Percentiles rank a stretch among this genome's conserved stretches.
phyloP scores from a whole-genome alignment of 2,113 vertebrate species.

The Uria aalge region DNA sequence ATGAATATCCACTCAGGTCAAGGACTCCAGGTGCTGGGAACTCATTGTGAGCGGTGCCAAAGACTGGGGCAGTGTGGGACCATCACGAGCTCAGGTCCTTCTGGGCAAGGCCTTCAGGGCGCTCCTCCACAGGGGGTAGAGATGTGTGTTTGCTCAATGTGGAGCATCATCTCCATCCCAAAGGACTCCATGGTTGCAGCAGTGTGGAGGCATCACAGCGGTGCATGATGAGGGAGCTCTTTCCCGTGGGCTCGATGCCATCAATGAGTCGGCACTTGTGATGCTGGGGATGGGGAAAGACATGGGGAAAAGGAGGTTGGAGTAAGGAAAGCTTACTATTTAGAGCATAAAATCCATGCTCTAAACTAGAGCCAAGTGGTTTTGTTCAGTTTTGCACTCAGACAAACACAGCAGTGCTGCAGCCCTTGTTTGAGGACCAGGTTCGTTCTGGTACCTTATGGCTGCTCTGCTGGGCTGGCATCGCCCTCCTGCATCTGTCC shows the following conservation, averaged over 20 bases:
- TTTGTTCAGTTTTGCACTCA: background rate
- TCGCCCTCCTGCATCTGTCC: background rate
- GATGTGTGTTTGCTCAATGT: rapidly evolving
- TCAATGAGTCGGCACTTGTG: background rate
- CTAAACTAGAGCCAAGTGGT: background rate
- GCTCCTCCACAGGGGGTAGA: rapidly evolving
- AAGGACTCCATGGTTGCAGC: background rate
- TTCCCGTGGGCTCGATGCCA: rapidly evolving
- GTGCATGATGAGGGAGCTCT: background rate
- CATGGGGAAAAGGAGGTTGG: background rate
- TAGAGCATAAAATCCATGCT: background rate
- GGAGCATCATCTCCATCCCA: background rate
- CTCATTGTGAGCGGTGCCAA: rapidly evolving
- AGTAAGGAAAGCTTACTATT: background rate
- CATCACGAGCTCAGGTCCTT: rapidly evolving
- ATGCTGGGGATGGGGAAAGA: background rate
- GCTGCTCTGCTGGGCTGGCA: background rate
- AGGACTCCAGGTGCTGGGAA: background rate
- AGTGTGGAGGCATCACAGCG: background rate
- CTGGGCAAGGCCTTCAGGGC: background rate
- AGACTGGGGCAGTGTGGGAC: background rate
- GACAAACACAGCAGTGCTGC: background rate
- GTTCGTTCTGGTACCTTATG: rapidly evolving
- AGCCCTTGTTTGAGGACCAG: background rate
- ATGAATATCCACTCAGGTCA: background rate